Evolutionary conservation across 2,797 vertebrate species (phyloP), one percentile per base, ranked within the genome.

Genomic region (Acanthiza pusilla): DNA sequence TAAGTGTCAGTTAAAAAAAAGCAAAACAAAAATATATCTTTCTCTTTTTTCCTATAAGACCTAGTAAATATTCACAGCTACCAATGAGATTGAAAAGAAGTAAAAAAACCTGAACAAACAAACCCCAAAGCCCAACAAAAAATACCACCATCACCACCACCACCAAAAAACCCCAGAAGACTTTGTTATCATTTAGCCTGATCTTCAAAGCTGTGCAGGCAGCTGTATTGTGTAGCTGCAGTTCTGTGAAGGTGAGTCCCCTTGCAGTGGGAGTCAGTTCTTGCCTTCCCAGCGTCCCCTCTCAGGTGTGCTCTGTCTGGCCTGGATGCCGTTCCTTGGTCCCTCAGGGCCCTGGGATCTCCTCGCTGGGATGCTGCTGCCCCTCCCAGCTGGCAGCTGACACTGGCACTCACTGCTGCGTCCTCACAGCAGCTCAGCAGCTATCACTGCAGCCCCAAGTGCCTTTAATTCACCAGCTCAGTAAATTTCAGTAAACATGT

Each of bases 221-320:
- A 45, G 29, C 4, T 40, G 13, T 23, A 9, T 27, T 72, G 62
- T 34, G 26, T 9, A 42, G 29, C 13, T 81, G 32, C 20, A 23
- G 11, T 7, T 74, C 42, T 51, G 14, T 1, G 1, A 42, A 10
- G 40, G 11, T 58, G 7, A 13, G 22, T 36, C 3, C 16, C 9
- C 29, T 72, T 29, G 51, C 22, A 65, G 27, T 2, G 7, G 13
- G 13, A 27, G 45, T 13, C 25, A 18, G 11, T 7, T 48, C 11
- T 29, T 32, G 27, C 23, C 16, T 11, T 2, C 9, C 0, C 0
- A 5, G 7, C 0, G 0, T 5, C 13, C 0, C 2, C 42, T 65
- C 12, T 5, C 8, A 5, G 3, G 4, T 15, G 42, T 14, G 20
- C 30, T 55, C 45, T 20, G 8, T 12, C 25, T 30, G 68, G 19